phyloP scores from a whole-genome alignment of 35 echinoderm and acorn worm species.

The Acanthaster planci region DNA sequence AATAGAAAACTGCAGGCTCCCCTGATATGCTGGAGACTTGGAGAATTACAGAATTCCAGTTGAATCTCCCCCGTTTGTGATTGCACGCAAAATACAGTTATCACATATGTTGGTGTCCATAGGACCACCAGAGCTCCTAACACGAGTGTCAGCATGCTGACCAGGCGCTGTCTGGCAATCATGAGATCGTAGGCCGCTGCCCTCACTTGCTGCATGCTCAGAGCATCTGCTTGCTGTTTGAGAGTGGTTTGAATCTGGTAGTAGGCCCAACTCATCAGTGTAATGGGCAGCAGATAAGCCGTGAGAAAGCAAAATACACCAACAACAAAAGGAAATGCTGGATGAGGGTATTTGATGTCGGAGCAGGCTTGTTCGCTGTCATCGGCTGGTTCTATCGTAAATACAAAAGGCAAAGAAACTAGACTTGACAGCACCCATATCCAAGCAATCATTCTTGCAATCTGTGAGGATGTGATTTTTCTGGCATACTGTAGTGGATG shows the following conservation, averaged over 20 bases:
- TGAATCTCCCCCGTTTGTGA: not conserved
- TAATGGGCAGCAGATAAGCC: not conserved
- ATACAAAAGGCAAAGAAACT: not conserved
- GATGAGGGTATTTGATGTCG: not conserved
- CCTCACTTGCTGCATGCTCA: not conserved
- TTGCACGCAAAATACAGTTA: not conserved
- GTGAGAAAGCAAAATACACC: not conserved
- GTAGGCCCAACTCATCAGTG: constrained; percentile 2
- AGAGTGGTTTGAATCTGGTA: not conserved
- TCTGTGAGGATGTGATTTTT: not conserved
- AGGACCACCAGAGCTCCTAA: not conserved
- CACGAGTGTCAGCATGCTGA: not conserved
- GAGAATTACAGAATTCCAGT: not conserved
- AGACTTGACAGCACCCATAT: not conserved
- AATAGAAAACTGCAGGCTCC: not conserved
- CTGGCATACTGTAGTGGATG: not conserved
- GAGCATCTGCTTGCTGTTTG: not conserved
- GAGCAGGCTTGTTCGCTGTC: not conserved
- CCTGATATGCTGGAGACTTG: not conserved
- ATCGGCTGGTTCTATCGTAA: not conserved
- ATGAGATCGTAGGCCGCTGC: not conserved
- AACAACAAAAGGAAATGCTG: not conserved
- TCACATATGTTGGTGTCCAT: not conserved
- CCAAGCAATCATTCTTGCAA: not conserved
- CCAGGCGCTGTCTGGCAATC: constrained; percentile 9